Base-by-base conservation (phyloP, 2,797 vertebrate genomes). In the Dromococcyx pavoninus region DNA sequence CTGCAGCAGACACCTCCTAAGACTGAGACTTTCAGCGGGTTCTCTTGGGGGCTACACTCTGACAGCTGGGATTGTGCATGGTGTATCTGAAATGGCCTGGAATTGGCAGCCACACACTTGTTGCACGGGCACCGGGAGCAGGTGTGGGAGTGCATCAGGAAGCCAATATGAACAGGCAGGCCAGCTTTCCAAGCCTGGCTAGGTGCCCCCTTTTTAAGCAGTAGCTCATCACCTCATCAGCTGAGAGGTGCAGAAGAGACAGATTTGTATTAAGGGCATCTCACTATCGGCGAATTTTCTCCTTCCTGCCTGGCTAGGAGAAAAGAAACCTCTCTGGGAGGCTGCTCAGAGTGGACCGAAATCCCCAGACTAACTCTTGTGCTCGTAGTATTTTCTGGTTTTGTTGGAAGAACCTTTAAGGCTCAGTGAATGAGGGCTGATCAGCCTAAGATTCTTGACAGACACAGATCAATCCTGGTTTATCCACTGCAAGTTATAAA, bases 151-250 rank as follows among this genome's bases (percentile, higher is more conserved):
- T 85, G 60, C 50, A 5, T 83, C 81, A 89, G 57, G 89, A 89
- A 95, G 71, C 43, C 65, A 35, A 5, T 13, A 37, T 2, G 48
- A 77, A 71, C 53, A 86, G 61, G 35, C 61, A 94, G 83, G 46
- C 39, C 25, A 5, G 65, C 39, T 69, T 86, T 57, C 86, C 70
- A 75, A 54, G 77, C 62, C 70, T 91, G 94, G 89, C 94, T 92
- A 43, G 2, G 39, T 78, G 82, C 70, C 54, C 69, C 66, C 54
- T 91, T 77, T 66, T 58, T 70, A 61, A 37, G 35, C 43, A 43
- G 72, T 6, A 93, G 61, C 54, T 83, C 50, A 72, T 23, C 51
- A 50, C n/a, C 73, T 88, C 66, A 22, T 61, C 80, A 66, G 58
- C 85, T 78, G 83, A 32, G 28, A 88, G 70, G 51, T 22, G 39